These are phyloP conservation scores for Caenorhabditis brenneri DNA, from an alignment of 1,140 invertebrate genomes.

Conservation along the genomic window DNA sequence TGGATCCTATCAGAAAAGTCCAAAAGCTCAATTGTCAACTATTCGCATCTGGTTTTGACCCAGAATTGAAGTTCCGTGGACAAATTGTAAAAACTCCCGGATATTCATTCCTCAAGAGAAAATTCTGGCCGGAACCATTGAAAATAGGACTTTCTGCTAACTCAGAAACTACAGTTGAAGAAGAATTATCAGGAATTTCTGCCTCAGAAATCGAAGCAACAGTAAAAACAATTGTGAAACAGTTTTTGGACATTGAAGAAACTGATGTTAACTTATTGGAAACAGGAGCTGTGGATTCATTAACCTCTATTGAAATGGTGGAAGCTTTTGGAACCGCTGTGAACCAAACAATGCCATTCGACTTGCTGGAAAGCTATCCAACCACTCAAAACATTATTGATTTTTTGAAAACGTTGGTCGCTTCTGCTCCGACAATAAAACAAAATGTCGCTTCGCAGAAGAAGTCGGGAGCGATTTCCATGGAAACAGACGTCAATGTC, in stretches of 20 bases:
- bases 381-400: neutral
- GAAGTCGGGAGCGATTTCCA: neutral
- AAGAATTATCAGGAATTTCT: neutral
- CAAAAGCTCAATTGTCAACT: constrained; percentile 13
- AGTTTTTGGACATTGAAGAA: constrained; percentile 5
- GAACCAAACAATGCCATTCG: constrained; percentile 41
- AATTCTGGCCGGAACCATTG: constrained; percentile 42
- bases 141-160: neutral
- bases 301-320: constrained; percentile 40
- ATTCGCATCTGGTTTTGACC: constrained; percentile 31
- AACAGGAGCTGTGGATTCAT: constrained; percentile 9
- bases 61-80: neutral
- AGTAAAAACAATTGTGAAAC: constrained; percentile 4
- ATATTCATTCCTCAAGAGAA: constrained; percentile 50
- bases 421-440: neutral
- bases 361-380: constrained; percentile 25
- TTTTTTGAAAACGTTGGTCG: constrained; percentile 10
- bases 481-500: neutral
- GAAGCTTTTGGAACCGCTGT: constrained; percentile 42
- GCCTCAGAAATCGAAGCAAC: neutral
- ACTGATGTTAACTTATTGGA: constrained; percentile 20
- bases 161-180: neutral
- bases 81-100: constrained; percentile 32
- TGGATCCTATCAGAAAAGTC: constrained; percentile 22
- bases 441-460: neutral